Evolutionary conservation across 2,888 invertebrate genomes (phyloP), one percentile per base, ranked within the genome.

Genomic region (Neoascia interrupta): DNA sequence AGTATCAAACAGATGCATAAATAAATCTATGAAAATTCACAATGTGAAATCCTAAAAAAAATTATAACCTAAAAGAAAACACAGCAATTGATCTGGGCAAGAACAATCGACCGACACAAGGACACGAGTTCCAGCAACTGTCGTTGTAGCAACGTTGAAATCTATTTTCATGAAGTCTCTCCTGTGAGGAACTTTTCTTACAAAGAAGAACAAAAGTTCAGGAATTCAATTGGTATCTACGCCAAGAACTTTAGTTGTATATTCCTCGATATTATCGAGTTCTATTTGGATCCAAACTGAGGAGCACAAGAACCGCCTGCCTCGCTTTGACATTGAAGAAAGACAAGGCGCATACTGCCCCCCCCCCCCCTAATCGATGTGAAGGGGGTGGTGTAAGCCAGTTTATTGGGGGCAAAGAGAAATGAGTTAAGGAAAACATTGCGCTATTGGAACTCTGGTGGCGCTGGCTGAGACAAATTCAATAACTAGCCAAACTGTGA

Each of bases 211-310:
- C 51, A 54, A 73, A 79, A 79, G 41, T 68, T 61, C 36, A 56
- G 53, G 41, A 66, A 73, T 66, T 79, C 79, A 73, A 79, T 76
- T 79, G 79, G 66, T 76, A 70, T 72, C 70, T 47, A 56, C 47
- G 41, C 45, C 51, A 64, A 60, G 60, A 79, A 73, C 73, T 79
- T 56, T 68, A 61, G 66, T 73, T 68, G 60, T 73, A 66, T 49
- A 36, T 56, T n/a, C 66, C 61, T 56, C 23, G 49, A 13, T 79
- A 49, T 79, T 73, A 68, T 68, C n/a, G 60, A 68, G 73, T 79
- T 56, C 66, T 72, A 72, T 72, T 76, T n/a, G 43, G 49, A 41
- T 73, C 54, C 54, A 37, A n/a, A 45, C 43, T 18, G 36, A 39
- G 28, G 10, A 26, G 31, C 8, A 43, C 13, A 26, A 18, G 45